A percentile compares a stretch with the other conserved stretches of the same genome.
These are phyloP conservation scores for Gorsachius goisagi DNA, from an alignment of 2,113 vertebrate genomes.

Conservation along the genomic window DNA sequence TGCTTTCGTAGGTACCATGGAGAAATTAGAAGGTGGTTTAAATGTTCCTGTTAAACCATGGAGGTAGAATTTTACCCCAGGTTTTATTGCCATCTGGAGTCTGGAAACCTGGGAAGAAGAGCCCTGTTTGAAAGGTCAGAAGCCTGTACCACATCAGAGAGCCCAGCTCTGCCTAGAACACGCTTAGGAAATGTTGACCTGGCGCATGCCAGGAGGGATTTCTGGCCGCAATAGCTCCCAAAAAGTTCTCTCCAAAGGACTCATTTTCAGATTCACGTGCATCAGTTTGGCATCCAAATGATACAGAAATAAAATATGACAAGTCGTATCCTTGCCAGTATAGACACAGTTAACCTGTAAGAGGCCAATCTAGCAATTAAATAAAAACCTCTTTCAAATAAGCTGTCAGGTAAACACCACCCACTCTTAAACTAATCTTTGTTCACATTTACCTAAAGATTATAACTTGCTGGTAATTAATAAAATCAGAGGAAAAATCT, in stretches of 20 bases:
- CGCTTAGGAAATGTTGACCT: slow-evolving; percentile 30
- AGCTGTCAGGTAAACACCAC: not conserved
- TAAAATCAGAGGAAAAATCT: not conserved
- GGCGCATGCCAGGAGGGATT: not conserved
- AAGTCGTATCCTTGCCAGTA: not conserved
- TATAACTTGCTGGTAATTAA: not conserved
- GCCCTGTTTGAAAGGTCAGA: not conserved
- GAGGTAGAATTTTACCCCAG: not conserved
- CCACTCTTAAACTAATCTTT: not conserved
- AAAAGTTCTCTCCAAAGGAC: not conserved
- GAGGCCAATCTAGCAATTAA: not conserved
- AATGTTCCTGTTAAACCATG: not conserved
- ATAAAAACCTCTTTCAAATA: not conserved
- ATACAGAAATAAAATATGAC: not conserved
- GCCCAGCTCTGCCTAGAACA: not conserved
- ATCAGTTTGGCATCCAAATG: not conserved
- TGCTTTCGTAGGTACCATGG: not conserved
- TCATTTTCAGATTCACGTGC: not conserved
- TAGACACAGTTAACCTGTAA: not conserved
- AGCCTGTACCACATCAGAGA: slow-evolving; percentile 22
- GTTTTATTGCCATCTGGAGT: slow-evolving; percentile 35
- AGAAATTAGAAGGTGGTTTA: not conserved
- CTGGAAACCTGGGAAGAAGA: not conserved
- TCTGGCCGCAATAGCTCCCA: not conserved
- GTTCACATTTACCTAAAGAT: not conserved